Conservation (phyloP, 2,888 invertebrate species). For the Cabera pusaria region DNA sequence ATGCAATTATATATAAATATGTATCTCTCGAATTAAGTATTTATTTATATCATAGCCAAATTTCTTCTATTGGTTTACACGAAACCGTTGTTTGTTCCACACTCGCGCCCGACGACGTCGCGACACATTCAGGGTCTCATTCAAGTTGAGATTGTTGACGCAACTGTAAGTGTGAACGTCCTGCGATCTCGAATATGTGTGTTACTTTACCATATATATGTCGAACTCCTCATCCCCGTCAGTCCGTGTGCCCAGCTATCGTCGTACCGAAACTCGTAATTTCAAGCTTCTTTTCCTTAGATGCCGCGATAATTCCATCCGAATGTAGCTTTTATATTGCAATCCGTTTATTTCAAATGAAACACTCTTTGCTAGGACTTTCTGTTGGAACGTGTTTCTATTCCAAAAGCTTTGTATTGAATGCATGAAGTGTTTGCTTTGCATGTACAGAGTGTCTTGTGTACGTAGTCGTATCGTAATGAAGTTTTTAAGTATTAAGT, state of each 20-base stretch:
- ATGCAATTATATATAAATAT: constrained; percentile 38
- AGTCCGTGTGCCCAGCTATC: constrained; percentile 69
- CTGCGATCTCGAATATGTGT: constrained; percentile 71
- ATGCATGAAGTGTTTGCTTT: constrained; percentile 58
- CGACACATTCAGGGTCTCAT: constrained; percentile 74
- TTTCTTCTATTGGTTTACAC: constrained; percentile 27
- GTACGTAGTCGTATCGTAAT: constrained; percentile 30
- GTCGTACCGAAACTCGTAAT: constrained; percentile 54
- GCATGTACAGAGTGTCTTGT: constrained; percentile 47
- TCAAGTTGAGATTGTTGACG: constrained; percentile 79
- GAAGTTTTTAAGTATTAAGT: constrained; percentile 20
- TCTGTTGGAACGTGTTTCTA: constrained; percentile 33
- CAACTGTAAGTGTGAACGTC: constrained; percentile 82
- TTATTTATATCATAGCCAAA: too few relatives aligned
- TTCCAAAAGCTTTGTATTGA: constrained; percentile 40
- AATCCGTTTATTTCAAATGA: constrained; percentile 17
- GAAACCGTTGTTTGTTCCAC: constrained; percentile 75
- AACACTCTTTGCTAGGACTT: constrained; percentile 36
- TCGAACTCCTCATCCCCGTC: constrained; percentile 58
- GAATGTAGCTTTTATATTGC: constrained; percentile 30
- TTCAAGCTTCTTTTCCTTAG: constrained; percentile 48
- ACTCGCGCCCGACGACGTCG: constrained; percentile 66
- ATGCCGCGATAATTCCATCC: constrained; percentile 26
- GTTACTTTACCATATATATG: constrained; percentile 69
- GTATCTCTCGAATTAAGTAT: constrained; percentile 30